phyloP scores from a whole-genome alignment of 30 jellyfish, hydroid and myxozoan genomes.

The Cassiopea andromeda region DNA sequence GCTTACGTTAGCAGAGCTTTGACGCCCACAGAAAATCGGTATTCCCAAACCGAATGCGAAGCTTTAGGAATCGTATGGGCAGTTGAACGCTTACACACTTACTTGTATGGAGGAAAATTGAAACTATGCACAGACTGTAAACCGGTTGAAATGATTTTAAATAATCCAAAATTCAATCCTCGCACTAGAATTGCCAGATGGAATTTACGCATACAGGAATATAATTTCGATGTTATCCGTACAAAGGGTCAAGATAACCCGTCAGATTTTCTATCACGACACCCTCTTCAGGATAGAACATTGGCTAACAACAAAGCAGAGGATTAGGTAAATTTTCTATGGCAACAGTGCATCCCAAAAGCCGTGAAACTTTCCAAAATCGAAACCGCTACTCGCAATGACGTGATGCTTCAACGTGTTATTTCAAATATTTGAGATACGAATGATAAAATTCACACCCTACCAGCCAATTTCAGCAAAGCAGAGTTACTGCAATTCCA shows the following conservation, averaged over 20 bases:
- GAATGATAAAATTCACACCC: not conserved
- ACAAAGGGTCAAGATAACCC: not conserved
- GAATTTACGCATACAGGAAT: conserved; percentile 9
- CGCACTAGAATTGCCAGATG: conserved; percentile 2
- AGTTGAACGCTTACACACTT: not conserved
- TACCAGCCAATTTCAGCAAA: not conserved
- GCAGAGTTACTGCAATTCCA: not conserved
- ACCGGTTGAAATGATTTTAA: not conserved
- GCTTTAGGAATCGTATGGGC: not conserved
- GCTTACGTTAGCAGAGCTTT: not conserved
- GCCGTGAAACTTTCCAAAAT: conserved; percentile 25
- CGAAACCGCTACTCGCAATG: conserved; percentile 42
- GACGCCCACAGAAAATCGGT: not conserved
- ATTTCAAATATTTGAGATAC: conserved; percentile 35
- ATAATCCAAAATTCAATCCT: not conserved
- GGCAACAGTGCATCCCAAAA: conserved; percentile 18
- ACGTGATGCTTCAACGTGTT: conserved; percentile 41
- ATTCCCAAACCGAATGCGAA: not conserved
- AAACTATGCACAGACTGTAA: not conserved
- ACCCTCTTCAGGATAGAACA: not conserved
- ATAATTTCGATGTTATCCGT: not conserved
- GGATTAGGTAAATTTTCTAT: not conserved
- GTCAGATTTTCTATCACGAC: not conserved
- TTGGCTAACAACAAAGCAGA: not conserved
- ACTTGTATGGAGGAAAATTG: not conserved